Conservation (phyloP, 2,888 invertebrate genomes). For the Alloplasta piceator region DNA sequence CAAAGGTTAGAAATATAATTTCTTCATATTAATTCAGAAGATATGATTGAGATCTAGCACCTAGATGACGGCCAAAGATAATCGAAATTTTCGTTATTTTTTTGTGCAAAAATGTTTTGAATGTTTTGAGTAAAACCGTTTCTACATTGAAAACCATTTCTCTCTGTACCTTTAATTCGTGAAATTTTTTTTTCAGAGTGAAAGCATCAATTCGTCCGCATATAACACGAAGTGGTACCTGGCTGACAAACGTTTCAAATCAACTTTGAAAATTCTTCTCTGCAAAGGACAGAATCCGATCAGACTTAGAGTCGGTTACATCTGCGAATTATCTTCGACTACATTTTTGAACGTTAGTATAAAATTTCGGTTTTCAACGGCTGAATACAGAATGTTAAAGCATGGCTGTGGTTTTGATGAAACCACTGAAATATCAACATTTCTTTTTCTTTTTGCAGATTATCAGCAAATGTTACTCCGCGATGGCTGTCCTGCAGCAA, state of each 20-base stretch:
- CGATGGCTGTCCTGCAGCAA: slow-evolving; percentile 61
- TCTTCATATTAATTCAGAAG: neutral
- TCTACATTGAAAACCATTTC: neutral
- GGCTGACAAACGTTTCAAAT: slow-evolving; percentile 52
- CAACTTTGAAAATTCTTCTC: slow-evolving; percentile 55
- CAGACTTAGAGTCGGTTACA: slow-evolving; percentile 55
- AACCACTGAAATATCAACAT: neutral
- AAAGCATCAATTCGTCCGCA: slow-evolving; percentile 42
- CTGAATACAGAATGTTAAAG: neutral
- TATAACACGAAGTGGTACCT: slow-evolving; percentile 58
- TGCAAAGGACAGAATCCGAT: slow-evolving; percentile 59
- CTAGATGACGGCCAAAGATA: too few relatives aligned
- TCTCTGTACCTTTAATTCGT: neutral
- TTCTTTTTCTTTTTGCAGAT: slow-evolving; percentile 47
- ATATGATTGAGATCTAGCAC: too few relatives aligned
- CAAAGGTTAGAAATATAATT: slow-evolving; percentile 44
- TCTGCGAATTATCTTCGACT: slow-evolving; percentile 59
- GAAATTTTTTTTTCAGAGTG: slow-evolving; percentile 39
- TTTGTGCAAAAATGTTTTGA: too few relatives aligned
- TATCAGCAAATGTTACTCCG: slow-evolving; percentile 63
- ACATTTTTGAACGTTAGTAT: slow-evolving; percentile 59
- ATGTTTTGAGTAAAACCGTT: neutral
- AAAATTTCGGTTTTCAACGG: neutral
- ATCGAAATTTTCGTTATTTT: too few relatives aligned
- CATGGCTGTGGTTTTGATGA: neutral